Evolutionary conservation across 2,797 vertebrate genomes (phyloP).

Genomic region (Eurystomus glaucurus): DNA sequence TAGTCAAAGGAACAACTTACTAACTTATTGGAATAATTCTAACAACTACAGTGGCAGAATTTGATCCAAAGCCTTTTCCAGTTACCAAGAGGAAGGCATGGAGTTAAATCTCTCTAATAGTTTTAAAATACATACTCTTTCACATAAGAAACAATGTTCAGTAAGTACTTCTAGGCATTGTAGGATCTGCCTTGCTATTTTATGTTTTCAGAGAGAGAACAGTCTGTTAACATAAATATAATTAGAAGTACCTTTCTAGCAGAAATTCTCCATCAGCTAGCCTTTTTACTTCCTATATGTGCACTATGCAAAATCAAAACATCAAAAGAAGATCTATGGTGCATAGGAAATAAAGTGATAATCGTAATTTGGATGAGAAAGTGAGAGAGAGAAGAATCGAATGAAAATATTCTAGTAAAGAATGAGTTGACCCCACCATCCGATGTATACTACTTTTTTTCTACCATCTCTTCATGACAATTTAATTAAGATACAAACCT

Average conservation of each 20-base stretch:
- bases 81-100: not conserved
- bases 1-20: constrained; percentile 3
- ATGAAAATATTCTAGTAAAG: constrained; percentile 54
- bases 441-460: constrained; percentile 61
- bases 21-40: not conserved
- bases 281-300: constrained; percentile 65
- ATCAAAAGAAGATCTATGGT: constrained; percentile 43
- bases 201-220: constrained; percentile 28
- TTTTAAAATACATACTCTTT: not conserved
- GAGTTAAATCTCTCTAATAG: constrained; percentile 29
- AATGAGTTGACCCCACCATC: constrained; percentile 48
- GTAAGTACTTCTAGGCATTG: not conserved
- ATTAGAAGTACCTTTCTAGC: constrained; percentile 50
- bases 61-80: constrained; percentile 1
- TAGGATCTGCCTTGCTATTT: constrained; percentile 11
- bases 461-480: constrained; percentile 78
- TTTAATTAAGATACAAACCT: constrained; percentile 84
- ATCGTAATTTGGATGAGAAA: constrained; percentile 38
- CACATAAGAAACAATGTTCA: constrained; percentile 33
- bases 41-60: not conserved
- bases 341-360: constrained; percentile 47
- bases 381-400: not conserved
- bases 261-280: constrained; percentile 18
- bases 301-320: constrained; percentile 49
- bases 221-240: constrained; percentile 38